Conservation (phyloP, 1,140 invertebrate genomes). For the Aculops lycopersici region DNA sequence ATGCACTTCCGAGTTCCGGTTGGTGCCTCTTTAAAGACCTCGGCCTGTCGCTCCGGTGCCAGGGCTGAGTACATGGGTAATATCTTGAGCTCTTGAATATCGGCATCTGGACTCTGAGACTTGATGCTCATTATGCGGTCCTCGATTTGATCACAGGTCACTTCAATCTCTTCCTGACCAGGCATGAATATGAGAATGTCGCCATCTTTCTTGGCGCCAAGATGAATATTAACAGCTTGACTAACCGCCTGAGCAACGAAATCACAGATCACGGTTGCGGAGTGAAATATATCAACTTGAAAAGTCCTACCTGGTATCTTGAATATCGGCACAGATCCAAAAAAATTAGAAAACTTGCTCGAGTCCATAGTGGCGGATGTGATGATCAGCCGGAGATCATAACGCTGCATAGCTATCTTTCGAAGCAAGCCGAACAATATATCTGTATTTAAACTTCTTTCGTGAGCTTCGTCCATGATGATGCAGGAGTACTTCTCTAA, state of each 20-base stretch:
- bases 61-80: conserved; percentile 91
- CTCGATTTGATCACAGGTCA: conserved; percentile 61
- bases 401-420: conserved; percentile 65
- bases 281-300: conserved; percentile 86
- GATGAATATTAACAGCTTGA: conserved; percentile 84
- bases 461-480: conserved; percentile 98
- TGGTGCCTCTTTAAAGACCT: conserved; percentile 47
- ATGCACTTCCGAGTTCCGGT: conserved; percentile 68
- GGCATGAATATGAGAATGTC: conserved; percentile 91
- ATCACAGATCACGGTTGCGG: conserved; percentile 91
- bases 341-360: conserved; percentile 89
- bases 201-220: conserved; percentile 19
- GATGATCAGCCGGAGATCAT: conserved; percentile 78
- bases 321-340: conserved; percentile 93
- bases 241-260: conserved; percentile 90
- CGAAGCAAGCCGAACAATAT: conserved; percentile 93
- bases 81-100: conserved; percentile 65
- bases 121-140: conserved; percentile 63
- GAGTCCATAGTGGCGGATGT: conserved; percentile 93
- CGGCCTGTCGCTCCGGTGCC: conserved; percentile 90
- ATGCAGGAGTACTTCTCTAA: conserved; percentile 69
- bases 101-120: conserved; percentile 20
- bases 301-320: conserved; percentile 56
- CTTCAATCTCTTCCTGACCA: conserved; percentile 77
- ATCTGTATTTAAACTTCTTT: conserved; percentile 85